Percentiles rank a stretch among this genome's conserved stretches.
phyloP scores from a whole-genome alignment of 2,113 vertebrate genomes.

The Chrysochloris asiatica region DNA sequence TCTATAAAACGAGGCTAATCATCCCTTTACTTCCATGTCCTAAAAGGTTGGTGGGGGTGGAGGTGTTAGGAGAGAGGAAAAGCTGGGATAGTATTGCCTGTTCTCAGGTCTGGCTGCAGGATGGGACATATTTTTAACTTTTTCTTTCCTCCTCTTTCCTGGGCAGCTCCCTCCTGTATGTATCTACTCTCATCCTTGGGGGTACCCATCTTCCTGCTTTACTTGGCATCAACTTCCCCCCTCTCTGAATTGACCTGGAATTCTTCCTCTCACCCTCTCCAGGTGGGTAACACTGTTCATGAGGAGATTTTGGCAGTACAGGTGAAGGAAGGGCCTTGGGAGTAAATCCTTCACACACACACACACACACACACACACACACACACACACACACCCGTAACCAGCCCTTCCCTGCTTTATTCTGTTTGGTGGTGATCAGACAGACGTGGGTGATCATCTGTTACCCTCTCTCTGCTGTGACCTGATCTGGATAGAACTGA shows the following conservation, averaged over 20 bases:
- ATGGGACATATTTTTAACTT: background rate
- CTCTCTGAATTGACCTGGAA: constrained; percentile 13
- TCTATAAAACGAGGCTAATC: background rate
- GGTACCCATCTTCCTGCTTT: background rate
- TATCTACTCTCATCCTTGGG: background rate
- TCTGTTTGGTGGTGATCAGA: background rate
- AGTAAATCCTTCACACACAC: background rate
- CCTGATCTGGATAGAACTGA: background rate
- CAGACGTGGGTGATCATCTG: background rate
- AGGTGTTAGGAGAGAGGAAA: constrained; percentile 1
- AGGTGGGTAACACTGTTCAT: background rate
- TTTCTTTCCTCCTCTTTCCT: background rate
- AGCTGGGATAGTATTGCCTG: background rate
- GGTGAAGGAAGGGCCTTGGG: background rate
- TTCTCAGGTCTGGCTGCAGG: background rate
- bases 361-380: too few species aligned
- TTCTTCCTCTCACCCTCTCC: background rate
- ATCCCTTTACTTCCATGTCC: background rate
- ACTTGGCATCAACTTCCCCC: background rate
- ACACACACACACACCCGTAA: too few species aligned
- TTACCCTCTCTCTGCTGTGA: background rate
- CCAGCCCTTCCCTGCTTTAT: background rate
- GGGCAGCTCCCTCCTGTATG: background rate
- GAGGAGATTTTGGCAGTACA: background rate
- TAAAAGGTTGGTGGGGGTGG: background rate